A percentile compares a stretch with the other conserved stretches of the same genome.
Evolutionary conservation across 2,113 vertebrate species (phyloP).

Genomic region (Apus apus): DNA sequence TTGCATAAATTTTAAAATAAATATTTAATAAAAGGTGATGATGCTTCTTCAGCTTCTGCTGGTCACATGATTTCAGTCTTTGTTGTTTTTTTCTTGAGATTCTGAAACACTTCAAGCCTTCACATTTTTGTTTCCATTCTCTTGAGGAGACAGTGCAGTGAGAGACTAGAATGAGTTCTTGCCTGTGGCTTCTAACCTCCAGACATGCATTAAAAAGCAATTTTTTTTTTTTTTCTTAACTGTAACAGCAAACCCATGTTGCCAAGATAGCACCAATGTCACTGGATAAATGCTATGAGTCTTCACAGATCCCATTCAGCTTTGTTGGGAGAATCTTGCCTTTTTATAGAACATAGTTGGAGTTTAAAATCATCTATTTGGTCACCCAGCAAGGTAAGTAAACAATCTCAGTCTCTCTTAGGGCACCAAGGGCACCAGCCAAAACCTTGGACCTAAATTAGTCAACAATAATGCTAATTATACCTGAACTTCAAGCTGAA

Average conservation of each 20-base stretch:
- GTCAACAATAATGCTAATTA: background rate
- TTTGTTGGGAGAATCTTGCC: background rate
- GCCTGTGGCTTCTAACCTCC: background rate
- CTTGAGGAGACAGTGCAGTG: background rate
- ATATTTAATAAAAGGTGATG: background rate
- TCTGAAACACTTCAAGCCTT: background rate
- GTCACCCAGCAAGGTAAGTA: background rate
- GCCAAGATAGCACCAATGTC: background rate
- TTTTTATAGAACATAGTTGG: background rate
- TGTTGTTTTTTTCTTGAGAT: background rate
- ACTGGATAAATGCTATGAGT: background rate
- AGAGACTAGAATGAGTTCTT: background rate
- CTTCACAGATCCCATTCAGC: no score
- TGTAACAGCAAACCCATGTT: background rate
- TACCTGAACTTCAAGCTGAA: background rate
- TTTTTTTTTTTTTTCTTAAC: background rate
- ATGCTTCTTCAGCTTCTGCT: background rate
- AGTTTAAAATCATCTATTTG: background rate
- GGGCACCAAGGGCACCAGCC: background rate
- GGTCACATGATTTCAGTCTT: background rate
- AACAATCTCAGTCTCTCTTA: background rate
- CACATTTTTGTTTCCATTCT: background rate
- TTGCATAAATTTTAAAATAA: background rate
- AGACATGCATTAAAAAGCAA: background rate
- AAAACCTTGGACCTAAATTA: background rate